Evolutionary conservation across 2,113 vertebrate genomes (phyloP), one percentile per base, ranked within the genome.

Genomic region (Hydrochoerus hydrochaeris): DNA sequence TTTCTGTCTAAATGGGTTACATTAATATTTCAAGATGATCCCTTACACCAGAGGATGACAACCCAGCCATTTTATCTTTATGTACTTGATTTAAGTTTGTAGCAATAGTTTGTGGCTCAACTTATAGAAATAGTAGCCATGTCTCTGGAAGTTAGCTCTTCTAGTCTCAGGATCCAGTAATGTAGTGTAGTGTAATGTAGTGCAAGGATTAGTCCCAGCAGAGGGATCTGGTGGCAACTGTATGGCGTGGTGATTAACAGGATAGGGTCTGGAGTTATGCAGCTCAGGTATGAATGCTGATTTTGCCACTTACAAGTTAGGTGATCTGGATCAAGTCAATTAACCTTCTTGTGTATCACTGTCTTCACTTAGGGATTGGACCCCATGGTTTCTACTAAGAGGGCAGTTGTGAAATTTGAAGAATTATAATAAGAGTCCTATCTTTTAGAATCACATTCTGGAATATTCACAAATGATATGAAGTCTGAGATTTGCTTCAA

Each of bases 401-500:
- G 69, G 14, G 4, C 24, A 83, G 30, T 44, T 63, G 91, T 77
- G 5, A 96, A n/a, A 38, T 44, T 82, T 86, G 62, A 88, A 80
- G 17, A 83, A 87, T 84, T 86, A 60, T 4, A 32, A 78, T 17
- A 88, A 71, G 3, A 83, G n/a, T 54, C 30, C 4, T 67, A 35
- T 80, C 84, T 93, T 97, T 86, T 87, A 87, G 84, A 92, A 73
- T 60, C 38, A 69, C n/a, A 89, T 83, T 62, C 81, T 77, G 49
- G 57, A 95, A 78, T 78, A 46, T 22, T 94, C 65, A 83, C 24
- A 83, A 67, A 75, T 38, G n/a, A 69, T 54, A 26, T 35, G 9
- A 54, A 52, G 49, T 49, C 49, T 73, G 65, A 35, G 35, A 52
- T 90, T 65, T 82, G 58, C 49, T 84, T 91, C 38, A 69, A 60